Conservation (phyloP, 2,888 invertebrate genomes). For the Machimus rusticus region DNA sequence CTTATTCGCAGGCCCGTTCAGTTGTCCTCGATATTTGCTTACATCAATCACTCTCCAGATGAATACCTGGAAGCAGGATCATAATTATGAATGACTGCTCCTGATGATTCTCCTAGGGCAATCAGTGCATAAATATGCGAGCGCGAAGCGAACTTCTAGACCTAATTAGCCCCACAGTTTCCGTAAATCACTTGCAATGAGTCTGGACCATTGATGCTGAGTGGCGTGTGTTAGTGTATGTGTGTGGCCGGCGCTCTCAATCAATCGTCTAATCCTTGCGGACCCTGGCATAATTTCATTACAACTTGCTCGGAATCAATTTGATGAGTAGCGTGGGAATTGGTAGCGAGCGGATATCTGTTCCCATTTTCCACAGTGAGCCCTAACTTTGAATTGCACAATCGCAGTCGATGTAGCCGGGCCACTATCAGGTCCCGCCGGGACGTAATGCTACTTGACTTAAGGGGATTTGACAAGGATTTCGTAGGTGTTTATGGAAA, state of each 20-base stretch:
- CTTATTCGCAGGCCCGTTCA: not conserved
- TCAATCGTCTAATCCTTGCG: conserved; percentile 13
- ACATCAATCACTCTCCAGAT: not conserved
- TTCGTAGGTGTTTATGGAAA: conserved; percentile 47
- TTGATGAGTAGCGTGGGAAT: conserved; percentile 39
- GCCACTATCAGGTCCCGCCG: not conserved
- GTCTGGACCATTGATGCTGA: not conserved
- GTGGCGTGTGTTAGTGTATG: not conserved
- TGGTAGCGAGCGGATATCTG: not conserved
- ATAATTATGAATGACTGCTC: not conserved
- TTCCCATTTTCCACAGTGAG: not conserved
- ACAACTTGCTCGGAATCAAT: conserved; percentile 36
- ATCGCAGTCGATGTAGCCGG: not conserved
- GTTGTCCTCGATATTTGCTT: not conserved
- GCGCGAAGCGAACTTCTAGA: not conserved
- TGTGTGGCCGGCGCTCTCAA: not conserved
- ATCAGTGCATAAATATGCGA: not conserved
- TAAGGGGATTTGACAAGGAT: conserved; percentile 45
- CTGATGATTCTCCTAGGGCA: not conserved
- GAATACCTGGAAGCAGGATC: not conserved
- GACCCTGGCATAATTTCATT: conserved; percentile 23
- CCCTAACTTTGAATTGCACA: not conserved
- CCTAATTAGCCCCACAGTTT: not conserved
- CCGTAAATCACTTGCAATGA: not conserved
- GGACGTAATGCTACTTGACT: conserved; percentile 43